Base-by-base conservation (phyloP, 2,113 vertebrate species). In the Chamaetylas fuelleborni region DNA sequence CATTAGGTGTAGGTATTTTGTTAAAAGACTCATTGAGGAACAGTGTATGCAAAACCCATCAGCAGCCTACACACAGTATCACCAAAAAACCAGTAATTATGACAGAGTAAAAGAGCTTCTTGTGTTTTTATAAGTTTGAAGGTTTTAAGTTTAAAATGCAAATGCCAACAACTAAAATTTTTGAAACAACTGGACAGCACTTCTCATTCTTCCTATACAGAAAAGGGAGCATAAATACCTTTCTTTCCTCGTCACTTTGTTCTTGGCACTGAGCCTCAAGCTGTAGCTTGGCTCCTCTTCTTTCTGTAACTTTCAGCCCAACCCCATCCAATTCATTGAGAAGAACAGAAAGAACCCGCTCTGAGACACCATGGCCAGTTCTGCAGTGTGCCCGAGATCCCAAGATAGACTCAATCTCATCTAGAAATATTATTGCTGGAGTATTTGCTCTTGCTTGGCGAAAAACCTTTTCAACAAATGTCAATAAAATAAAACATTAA, bases 241-340 rank as follows among this genome's bases (percentile, higher is more conserved):
- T 96, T 84, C 53, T 95, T 60, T 97, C 91, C 42, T 96, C 62
- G 1, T 95, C 79, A 31, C 45, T 92, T 90, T 83, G 81, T 31
- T 98, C 97, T 86, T 92, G 94, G 78, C n/a, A 93, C 57, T 97
- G 98, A 78, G 97, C 98, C 61, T 97, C 97, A 92, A 96, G 97
- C 42, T 93, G 92, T 8, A 91, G 85, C 84, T 96, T 96, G 90
- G 65, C 78, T 78, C 98, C 99, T 97, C 98, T 99, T 97, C 98
- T 98, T 97, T 99, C 99, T 42, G 97, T 92, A 28, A 97, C 96
- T 92, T 98, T 99, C 48, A 99, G 88, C 19, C 99, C 99, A 33
- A 99, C 93, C 7, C 99, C 99, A 45, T 99, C 99, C 97, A 99
- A 93, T 95, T 99, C 99, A 47, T 99, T 99, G 66, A 99, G 98